A percentile compares a stretch with the other conserved stretches of the same genome.
phyloP scores from a whole-genome alignment of 2,797 vertebrate species.

The Paramormyrops hopkinsi region DNA sequence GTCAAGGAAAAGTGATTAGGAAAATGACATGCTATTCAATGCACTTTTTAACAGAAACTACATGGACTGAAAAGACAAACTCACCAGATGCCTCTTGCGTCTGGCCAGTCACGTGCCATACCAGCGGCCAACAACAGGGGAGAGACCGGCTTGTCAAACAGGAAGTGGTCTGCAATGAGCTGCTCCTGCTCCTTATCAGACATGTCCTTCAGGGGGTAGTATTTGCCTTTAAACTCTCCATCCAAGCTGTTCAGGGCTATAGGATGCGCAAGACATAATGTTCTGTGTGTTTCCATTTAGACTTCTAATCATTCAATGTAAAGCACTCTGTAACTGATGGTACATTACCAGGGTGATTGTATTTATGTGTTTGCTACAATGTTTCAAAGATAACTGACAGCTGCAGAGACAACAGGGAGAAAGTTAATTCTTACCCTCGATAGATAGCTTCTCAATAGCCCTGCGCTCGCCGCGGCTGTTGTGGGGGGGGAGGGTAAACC shows the following conservation, averaged over 20 bases:
- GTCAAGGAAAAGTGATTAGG: background rate
- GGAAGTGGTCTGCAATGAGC: constrained; percentile 77
- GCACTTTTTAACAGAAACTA: background rate
- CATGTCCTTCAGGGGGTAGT: constrained; percentile 75
- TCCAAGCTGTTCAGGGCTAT: constrained; percentile 69
- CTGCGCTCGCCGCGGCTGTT: constrained; percentile 75
- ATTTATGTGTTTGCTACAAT: too few relatives aligned
- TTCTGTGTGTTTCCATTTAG: background rate
- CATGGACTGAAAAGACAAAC: background rate
- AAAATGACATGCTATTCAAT: background rate
- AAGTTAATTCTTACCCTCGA: constrained; percentile 56
- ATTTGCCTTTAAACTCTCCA: constrained; percentile 77
- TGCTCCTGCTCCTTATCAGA: constrained; percentile 71
- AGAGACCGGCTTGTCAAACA: constrained; percentile 78
- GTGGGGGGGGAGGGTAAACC: constrained; percentile 70
- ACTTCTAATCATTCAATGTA: background rate
- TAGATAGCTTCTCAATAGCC: constrained; percentile 65
- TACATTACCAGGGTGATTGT: background rate
- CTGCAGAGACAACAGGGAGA: background rate
- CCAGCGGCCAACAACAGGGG: constrained; percentile 73
- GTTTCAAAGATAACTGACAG: background rate
- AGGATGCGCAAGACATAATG: background rate
- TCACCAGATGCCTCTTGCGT: constrained; percentile 75
- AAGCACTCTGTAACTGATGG: background rate
- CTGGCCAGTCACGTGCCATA: constrained; percentile 81